phyloP scores from a whole-genome alignment of 1,140 invertebrate genomes.

The Monomorium pharaonis region DNA sequence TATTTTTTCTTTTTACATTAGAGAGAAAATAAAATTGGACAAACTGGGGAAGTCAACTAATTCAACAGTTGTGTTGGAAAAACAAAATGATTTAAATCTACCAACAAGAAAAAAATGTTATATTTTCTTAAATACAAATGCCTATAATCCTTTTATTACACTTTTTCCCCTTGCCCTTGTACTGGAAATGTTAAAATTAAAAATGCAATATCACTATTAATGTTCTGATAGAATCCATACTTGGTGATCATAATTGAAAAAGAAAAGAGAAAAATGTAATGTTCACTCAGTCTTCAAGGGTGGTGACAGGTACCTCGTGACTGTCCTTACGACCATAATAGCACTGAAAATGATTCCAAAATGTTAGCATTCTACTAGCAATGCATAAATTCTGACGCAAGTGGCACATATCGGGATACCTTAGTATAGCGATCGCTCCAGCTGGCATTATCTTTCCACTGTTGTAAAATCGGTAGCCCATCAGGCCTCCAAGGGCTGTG shows the following conservation, averaged over 20 bases:
- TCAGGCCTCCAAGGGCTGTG: slow-evolving; percentile 91
- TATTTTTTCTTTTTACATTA: too few species aligned
- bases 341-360: slow-evolving; percentile 70
- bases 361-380: neutral
- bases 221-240: too few species aligned
- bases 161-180: neutral
- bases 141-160: neutral
- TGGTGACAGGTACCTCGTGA: slow-evolving; percentile 64
- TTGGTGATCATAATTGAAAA: too few species aligned
- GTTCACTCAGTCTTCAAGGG: slow-evolving; percentile 57
- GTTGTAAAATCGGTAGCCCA: slow-evolving; percentile 95
- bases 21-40: too few species aligned
- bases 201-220: neutral
- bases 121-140: neutral
- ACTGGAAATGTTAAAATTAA: neutral
- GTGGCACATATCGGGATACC: slow-evolving; percentile 71
- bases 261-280: too few species aligned
- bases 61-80: neutral
- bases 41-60: too few species aligned
- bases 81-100: too few species aligned
- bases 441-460: slow-evolving; percentile 98
- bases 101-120: neutral
- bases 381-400: neutral
- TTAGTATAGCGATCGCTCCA: slow-evolving; percentile 88
- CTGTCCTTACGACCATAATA: slow-evolving; percentile 74